phyloP scores from a whole-genome alignment of 1,140 invertebrate genomes.

The Cryptotermes secundus region DNA sequence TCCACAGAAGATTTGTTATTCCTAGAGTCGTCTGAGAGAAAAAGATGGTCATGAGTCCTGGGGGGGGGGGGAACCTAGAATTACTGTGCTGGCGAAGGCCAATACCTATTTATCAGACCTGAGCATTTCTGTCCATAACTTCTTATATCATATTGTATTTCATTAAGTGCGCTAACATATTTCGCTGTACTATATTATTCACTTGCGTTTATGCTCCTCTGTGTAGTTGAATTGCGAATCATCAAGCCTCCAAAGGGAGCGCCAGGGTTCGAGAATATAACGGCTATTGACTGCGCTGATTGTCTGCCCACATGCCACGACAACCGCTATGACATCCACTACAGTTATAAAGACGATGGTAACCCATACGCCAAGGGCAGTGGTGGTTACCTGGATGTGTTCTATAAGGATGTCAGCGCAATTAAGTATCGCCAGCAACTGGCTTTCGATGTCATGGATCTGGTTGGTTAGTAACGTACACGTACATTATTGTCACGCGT shows the following conservation, averaged over 20 bases:
- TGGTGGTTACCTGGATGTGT: slow-evolving; percentile 38
- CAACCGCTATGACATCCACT: slow-evolving; percentile 37
- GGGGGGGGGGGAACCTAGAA: too few species aligned
- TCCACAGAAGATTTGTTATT: too few species aligned
- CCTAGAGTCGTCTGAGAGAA: too few species aligned
- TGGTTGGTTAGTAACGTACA: slow-evolving; percentile 39
- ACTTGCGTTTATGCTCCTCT: not conserved
- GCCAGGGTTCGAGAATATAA: slow-evolving; percentile 35
- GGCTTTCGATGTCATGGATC: slow-evolving; percentile 38
- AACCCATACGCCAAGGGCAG: not conserved
- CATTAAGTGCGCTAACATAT: too few species aligned
- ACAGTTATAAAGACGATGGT: slow-evolving; percentile 32
- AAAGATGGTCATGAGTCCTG: too few species aligned
- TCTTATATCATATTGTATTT: too few species aligned
- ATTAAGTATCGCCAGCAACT: slow-evolving; percentile 39
- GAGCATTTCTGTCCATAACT: too few species aligned
- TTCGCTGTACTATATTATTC: too few species aligned
- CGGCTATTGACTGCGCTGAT: slow-evolving; percentile 36
- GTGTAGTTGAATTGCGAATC: not conserved
- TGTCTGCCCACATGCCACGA: slow-evolving; percentile 39
- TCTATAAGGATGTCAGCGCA: slow-evolving; percentile 37
- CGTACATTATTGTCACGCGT: too few species aligned
- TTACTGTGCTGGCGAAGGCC: too few species aligned
- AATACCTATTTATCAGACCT: too few species aligned
- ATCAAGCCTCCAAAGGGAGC: slow-evolving; percentile 35